Evolutionary conservation across 1,140 invertebrate genomes (phyloP), one percentile per base, ranked within the genome.

Genomic region (Chironomus striatipennis): DNA sequence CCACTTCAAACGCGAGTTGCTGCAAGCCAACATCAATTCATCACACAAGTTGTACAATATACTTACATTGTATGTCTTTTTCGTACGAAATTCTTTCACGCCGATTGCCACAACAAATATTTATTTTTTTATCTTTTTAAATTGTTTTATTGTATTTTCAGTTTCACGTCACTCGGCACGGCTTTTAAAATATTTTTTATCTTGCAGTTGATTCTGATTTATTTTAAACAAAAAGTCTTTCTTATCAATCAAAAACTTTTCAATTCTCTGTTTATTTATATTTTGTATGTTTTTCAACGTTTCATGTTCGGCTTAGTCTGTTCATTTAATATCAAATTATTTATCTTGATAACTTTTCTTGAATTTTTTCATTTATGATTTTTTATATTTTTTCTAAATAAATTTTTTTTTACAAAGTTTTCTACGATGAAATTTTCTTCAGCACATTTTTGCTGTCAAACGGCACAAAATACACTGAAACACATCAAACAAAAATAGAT

Each of bases 381-480:
- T 47, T 12, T 12, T 5, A 47, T 12, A 43, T 43, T 47, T 47
- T 47, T 47, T 15, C 2, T 43, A 43, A 43, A 10, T 15, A 2
- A 34, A 2, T 34, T 34, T 5, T 34, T 34, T 34, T 34, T 34
- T 34, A 15, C 2, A 47, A 15, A 57, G 12, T 57, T 15, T 57
- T 70, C 9, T 18, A 8, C 18, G 17, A 70, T 10, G 6, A 70
- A 67, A 70, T 8, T 70, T 18, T n/a, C 65, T 21, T 70, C 18
- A 70, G 65, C 65, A 70, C 65, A 70, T 70, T 70, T 70, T 70
- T 17, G 65, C 65, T 70, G 65, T 70, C 65, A 21, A 70, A 70
- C 65, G 65, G 20, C 65, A 70, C 65, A 70, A 70, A 20, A 21
- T 70, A 70, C 65, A 70, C 65, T 70, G 65, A 70, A 18, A 70